Percentiles rank a stretch among this genome's conserved stretches.
phyloP scores from a whole-genome alignment of 92 coral and sea anemone species.

The Epizoanthus fatuus region DNA sequence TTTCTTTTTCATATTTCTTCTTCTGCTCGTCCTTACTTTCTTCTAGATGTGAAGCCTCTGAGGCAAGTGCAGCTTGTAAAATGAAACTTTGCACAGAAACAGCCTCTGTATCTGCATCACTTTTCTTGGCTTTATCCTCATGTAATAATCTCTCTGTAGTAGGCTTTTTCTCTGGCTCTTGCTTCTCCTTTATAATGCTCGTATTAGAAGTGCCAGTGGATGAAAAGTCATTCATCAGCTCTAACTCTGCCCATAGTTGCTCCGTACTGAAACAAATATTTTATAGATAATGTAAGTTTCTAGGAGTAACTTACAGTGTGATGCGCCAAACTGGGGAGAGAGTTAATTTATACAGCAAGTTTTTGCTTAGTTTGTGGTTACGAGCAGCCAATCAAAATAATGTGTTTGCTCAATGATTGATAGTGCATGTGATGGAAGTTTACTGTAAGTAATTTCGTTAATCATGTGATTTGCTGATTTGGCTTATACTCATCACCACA shows the following conservation, averaged over 20 bases:
- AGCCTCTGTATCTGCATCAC: neutral
- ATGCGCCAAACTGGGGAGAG: too few relatives aligned
- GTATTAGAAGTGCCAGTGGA: neutral
- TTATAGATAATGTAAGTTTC: too few relatives aligned
- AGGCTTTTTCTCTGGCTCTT: neutral
- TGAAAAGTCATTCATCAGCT: slow-evolving; percentile 20
- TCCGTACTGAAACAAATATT: slow-evolving; percentile 14
- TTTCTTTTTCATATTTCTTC: neutral
- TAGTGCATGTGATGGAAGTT: too few relatives aligned
- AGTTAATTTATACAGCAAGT: too few relatives aligned
- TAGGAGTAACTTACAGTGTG: too few relatives aligned
- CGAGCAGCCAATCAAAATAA: too few relatives aligned
- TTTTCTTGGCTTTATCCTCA: neutral
- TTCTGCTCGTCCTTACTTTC: neutral
- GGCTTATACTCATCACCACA: too few relatives aligned
- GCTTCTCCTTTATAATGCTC: too few relatives aligned
- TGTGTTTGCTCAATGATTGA: too few relatives aligned
- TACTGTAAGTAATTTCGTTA: too few relatives aligned
- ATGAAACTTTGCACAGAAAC: neutral
- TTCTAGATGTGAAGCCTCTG: neutral
- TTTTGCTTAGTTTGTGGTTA: too few relatives aligned
- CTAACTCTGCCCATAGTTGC: slow-evolving; percentile 46
- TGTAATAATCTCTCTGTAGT: neutral
- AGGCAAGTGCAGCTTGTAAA: slow-evolving; percentile 4
- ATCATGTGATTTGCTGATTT: too few relatives aligned